Evolutionary conservation across 53 echinoderm and acorn worm species (phyloP).

Genomic region (Patiria pectinifera): DNA sequence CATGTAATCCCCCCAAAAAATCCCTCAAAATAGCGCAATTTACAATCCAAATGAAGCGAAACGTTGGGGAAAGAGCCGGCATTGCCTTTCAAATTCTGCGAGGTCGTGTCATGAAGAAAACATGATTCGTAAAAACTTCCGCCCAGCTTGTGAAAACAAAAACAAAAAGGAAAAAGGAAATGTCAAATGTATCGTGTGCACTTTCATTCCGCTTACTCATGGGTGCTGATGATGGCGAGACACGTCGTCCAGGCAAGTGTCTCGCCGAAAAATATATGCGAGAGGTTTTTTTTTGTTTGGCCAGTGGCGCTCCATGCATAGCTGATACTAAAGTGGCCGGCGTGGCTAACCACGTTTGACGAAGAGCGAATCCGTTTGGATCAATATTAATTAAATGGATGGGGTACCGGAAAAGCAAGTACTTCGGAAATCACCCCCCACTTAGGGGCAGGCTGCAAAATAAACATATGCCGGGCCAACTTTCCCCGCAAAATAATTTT

Average conservation of each 20-base stretch:
- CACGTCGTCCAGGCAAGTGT: background rate
- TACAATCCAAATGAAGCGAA: too few relatives aligned
- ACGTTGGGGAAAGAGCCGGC: too few relatives aligned
- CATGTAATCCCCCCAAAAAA: too few relatives aligned
- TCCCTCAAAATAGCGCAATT: too few relatives aligned
- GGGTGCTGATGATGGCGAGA: background rate
- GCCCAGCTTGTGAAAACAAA: background rate
- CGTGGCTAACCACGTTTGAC: slow-evolving; percentile 54
- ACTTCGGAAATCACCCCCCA: slow-evolving; percentile 55
- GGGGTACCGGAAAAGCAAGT: slow-evolving; percentile 50
- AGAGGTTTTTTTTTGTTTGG: background rate
- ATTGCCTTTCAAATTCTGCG: too few relatives aligned
- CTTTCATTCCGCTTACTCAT: background rate
- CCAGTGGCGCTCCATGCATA: slow-evolving; percentile 10
- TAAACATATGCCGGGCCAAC: slow-evolving; percentile 24
- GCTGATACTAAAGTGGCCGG: slow-evolving; percentile 44
- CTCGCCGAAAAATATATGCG: slow-evolving; percentile 28
- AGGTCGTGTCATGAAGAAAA: background rate
- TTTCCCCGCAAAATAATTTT: too few relatives aligned
- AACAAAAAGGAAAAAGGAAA: background rate
- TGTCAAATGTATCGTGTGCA: background rate
- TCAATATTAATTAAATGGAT: slow-evolving; percentile 68
- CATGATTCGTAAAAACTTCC: background rate
- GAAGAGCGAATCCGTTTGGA: slow-evolving; percentile 51
- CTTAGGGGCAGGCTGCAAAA: slow-evolving; percentile 42